Conservation (phyloP, 2,888 invertebrate genomes). For the Vandiemenella viatica region DNA sequence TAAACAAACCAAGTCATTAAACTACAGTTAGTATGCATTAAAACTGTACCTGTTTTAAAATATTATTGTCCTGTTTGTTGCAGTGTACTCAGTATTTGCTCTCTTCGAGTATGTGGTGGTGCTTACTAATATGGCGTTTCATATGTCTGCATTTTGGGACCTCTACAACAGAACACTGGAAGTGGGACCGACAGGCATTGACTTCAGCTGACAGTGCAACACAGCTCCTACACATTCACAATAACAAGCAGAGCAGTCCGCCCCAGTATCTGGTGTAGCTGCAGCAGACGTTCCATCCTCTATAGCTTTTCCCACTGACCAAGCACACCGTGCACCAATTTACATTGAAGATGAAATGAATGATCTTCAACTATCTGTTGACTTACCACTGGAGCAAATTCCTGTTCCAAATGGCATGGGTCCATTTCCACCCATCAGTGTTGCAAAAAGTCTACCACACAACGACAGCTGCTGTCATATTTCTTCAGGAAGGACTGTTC, state of each 20-base stretch:
- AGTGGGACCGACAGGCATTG: conserved; percentile 20
- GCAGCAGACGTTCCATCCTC: background rate
- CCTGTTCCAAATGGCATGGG: background rate
- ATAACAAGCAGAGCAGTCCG: conserved; percentile 11
- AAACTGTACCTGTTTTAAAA: no score
- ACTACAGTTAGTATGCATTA: no score
- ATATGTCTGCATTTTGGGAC: conserved; percentile 79
- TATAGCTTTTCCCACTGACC: background rate
- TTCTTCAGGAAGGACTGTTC: background rate
- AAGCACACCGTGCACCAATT: background rate
- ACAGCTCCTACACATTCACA: conserved; percentile 1
- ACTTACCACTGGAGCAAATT: background rate
- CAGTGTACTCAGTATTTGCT: conserved; percentile 88
- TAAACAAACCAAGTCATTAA: no score
- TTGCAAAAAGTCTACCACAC: background rate
- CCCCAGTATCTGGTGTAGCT: conserved; percentile 6
- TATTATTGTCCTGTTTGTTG: no score
- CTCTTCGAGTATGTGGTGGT: conserved; percentile 85
- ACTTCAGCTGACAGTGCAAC: conserved; percentile 18
- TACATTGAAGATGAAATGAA: background rate
- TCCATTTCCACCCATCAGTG: no score
- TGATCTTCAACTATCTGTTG: background rate
- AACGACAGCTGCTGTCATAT: background rate
- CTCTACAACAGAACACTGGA: conserved; percentile 39
- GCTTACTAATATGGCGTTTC: conserved; percentile 83